Evolutionary conservation across 2,888 invertebrate species (phyloP), one percentile per base, ranked within the genome.

Genomic region (Carcina quercana): DNA sequence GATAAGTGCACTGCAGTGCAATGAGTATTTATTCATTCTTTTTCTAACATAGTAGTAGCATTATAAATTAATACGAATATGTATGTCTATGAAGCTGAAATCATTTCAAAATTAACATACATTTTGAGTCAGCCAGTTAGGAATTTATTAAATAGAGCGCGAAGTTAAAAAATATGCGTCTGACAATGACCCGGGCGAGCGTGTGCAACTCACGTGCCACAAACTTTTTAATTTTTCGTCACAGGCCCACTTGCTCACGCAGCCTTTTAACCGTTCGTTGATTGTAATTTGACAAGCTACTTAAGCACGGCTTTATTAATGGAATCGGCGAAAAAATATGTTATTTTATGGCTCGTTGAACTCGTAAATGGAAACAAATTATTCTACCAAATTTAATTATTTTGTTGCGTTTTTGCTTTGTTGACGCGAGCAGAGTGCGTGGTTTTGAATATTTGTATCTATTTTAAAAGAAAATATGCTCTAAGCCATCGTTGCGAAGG

Each of bases 121-220:
- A 13, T 25, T 13, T 25, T 13, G n/a, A 7, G n/a, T n/a, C n/a
- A 28, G 8, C 13, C 5, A 15, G 8, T 31, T 19, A 25, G 48
- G 47, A 39, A 42, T 50, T 53, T 48, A 45, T 38, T 46, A 56
- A 62, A 63, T 56, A 54, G 65, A 65, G 53, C 58, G 60, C 36
- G 46, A 54, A 53, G 38, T 51, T 44, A 40, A 50, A n/a, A 48
- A 47, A 43, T 25, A 44, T 43, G 42, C 35, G 42, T 46, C 35
- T 63, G 68, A 59, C 63, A 69, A 48, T 70, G 64, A 69, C 65
- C 65, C 47, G 48, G 31, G 35, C 34, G 22, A 15, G 27, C 47
- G 51, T 49, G 57, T 57, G 57, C 44, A 19, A 35, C 24, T 36
- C 30, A 35, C 44, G 45, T 35, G 45, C 47, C 39, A 38, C 43